A percentile compares a stretch with the other conserved stretches of the same genome.
These are phyloP conservation scores for Atta texana DNA, from an alignment of 1,140 invertebrate genomes.

Conservation along the genomic window DNA sequence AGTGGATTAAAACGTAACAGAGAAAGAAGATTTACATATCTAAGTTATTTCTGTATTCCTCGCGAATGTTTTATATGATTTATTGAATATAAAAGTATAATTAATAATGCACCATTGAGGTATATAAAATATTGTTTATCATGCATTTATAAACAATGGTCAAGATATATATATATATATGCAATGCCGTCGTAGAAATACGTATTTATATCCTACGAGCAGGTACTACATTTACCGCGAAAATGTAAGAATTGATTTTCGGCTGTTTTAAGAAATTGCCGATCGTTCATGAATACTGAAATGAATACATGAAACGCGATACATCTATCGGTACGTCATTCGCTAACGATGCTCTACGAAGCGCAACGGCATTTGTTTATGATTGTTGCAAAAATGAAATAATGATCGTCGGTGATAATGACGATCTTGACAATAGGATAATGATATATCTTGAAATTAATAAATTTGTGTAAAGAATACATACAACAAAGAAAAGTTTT, in stretches of 20 bases:
- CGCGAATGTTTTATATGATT: conserved; percentile 18
- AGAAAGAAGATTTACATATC: background rate
- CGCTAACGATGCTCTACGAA: conserved; percentile 17
- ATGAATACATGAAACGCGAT: conserved; percentile 38
- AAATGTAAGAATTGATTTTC: conserved; percentile 71
- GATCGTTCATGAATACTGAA: conserved; percentile 66
- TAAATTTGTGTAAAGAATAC: conserved; percentile 19
- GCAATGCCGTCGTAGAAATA: conserved; percentile 62
- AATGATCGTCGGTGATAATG: conserved; percentile 21
- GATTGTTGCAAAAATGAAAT: background rate
- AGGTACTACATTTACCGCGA: conserved; percentile 72
- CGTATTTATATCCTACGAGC: conserved; percentile 66
- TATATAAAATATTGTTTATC: conserved; percentile 76
- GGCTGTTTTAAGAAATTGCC: conserved; percentile 45
- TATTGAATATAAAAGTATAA: conserved; percentile 54
- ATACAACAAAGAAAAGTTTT: background rate
- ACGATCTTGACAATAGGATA: background rate
- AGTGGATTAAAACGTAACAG: background rate
- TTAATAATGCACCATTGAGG: conserved; percentile 16
- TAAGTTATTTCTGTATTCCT: conserved; percentile 45
- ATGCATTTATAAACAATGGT: conserved; percentile 74
- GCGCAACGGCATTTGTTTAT: conserved; percentile 54
- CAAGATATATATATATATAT: conserved; percentile 65
- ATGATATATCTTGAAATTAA: conserved; percentile 14
- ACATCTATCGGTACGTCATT: conserved; percentile 60